A percentile compares a stretch with the other conserved stretches of the same genome.
Conservation (phyloP, 1,140 invertebrate species). For the Alviniconcha marisindica region DNA sequence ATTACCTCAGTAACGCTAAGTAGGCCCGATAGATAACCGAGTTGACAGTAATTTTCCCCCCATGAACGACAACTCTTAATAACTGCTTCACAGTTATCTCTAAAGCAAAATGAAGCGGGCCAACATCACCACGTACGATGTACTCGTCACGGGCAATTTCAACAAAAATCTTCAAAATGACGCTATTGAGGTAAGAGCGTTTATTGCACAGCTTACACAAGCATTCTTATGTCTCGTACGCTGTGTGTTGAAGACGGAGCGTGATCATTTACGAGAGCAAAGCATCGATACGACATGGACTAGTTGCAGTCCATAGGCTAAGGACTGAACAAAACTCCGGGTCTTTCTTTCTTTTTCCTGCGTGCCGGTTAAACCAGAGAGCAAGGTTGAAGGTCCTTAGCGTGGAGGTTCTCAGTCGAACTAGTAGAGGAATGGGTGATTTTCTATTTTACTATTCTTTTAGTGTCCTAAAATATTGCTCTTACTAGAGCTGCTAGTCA, state of each 20-base stretch:
- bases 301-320: neutral
- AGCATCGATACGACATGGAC: neutral
- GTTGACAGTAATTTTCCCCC: neutral
- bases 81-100: neutral
- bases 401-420: no score
- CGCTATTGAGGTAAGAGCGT: slow-evolving; percentile 15
- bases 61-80: neutral
- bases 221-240: neutral
- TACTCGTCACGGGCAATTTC: neutral
- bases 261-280: neutral
- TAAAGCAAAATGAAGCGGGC: slow-evolving; percentile 11
- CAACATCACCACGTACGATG: slow-evolving; percentile 18
- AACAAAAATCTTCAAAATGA: slow-evolving; percentile 13
- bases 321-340: neutral
- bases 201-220: neutral
- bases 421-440: no score
- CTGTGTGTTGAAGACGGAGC: neutral
- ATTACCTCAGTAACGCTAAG: neutral
- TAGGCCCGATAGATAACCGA: no score
- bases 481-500: no score
- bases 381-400: no score
- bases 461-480: no score
- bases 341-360: no score
- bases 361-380: no score
- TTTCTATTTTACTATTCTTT: no score